Evolutionary conservation across 64 coral and sea anemone species (phyloP).

Genomic region (Actinia equina): DNA sequence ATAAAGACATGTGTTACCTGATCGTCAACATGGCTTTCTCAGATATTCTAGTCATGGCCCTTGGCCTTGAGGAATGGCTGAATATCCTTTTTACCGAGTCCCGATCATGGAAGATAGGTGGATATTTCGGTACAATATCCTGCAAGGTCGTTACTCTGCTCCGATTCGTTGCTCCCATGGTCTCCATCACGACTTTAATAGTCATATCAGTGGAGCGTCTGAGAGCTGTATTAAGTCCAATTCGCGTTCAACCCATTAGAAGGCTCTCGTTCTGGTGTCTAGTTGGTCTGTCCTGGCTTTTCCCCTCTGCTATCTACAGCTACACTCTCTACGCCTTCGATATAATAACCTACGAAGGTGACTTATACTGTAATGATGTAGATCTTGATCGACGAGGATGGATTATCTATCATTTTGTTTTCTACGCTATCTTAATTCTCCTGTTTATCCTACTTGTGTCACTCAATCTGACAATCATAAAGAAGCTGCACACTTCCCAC

Average conservation of each 20-base stretch:
- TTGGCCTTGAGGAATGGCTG: not conserved
- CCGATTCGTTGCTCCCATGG: not conserved
- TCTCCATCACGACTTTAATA: not conserved
- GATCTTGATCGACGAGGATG: not conserved
- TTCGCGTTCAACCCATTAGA: not conserved
- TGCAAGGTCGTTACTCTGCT: not conserved
- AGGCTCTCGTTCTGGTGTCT: not conserved
- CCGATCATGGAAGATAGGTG: not conserved
- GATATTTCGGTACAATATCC: not conserved
- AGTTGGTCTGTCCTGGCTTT: not conserved
- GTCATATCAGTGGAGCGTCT: slow-evolving; percentile 9
- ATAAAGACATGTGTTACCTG: slow-evolving; percentile 8
- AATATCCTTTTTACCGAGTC: not conserved
- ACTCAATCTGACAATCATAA: not conserved
- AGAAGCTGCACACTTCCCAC: not conserved
- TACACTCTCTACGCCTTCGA: slow-evolving; percentile 3
- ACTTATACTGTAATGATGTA: not conserved
- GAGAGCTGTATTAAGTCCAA: not conserved
- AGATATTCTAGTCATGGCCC: not conserved
- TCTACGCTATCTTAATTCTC: not conserved
- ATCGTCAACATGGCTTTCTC: slow-evolving; percentile 2
- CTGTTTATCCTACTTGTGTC: not conserved
- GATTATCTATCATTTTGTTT: not conserved
- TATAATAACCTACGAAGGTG: not conserved
- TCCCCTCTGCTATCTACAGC: not conserved